Percentiles rank a stretch among this genome's conserved stretches.
These are phyloP conservation scores for Mya arenaria DNA, from an alignment of 1,140 invertebrate genomes.

Conservation along the genomic window DNA sequence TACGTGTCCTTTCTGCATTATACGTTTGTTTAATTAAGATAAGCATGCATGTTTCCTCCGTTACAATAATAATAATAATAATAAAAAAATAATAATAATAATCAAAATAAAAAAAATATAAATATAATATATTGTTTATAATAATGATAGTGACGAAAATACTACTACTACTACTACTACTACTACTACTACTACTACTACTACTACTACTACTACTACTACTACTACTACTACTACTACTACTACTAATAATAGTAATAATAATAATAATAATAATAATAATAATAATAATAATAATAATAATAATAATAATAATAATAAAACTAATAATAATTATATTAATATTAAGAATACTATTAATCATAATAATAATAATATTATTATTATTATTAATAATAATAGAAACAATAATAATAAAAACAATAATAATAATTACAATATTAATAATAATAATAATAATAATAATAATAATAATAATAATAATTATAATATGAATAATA, in stretches of 20 bases:
- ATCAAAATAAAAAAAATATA: too few relatives aligned
- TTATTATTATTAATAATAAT: too few relatives aligned
- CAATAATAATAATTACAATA: not conserved
- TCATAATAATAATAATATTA: too few relatives aligned
- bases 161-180: not conserved
- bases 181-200: not conserved
- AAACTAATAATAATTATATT: not conserved
- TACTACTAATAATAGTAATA: not conserved
- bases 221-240: not conserved
- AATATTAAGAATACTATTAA: too few relatives aligned
- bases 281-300: not conserved
- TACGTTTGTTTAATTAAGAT: too few relatives aligned
- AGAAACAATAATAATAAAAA: too few relatives aligned
- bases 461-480: constrained; percentile 1
- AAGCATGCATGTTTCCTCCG: too few relatives aligned
- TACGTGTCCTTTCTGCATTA: too few relatives aligned
- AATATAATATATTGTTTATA: not conserved
- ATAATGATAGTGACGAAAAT: not conserved
- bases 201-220: not conserved
- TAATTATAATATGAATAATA: not conserved
- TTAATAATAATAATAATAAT: not conserved
- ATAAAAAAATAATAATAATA: too few relatives aligned
- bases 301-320: not conserved
- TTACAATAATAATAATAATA: too few relatives aligned
- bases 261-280: constrained; percentile 1